A percentile compares a stretch with the other conserved stretches of the same genome.
Conservation (phyloP, 2,888 invertebrate genomes). For the Halocaridina rubra region DNA sequence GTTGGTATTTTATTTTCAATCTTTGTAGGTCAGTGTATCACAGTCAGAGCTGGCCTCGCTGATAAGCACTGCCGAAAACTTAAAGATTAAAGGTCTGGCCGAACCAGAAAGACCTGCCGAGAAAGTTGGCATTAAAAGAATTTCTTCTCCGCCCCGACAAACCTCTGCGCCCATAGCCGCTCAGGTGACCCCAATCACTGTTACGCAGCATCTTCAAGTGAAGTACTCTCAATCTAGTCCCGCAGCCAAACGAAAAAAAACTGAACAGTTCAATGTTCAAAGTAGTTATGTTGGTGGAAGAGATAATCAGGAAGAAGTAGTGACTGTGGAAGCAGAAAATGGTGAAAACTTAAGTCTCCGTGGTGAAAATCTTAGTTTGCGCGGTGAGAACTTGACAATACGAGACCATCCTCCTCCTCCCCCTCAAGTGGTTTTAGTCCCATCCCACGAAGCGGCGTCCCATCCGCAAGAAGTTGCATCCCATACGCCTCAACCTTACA, state of each 20-base stretch:
- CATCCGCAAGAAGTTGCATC: conserved; percentile 44
- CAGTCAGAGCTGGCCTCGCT: conserved; percentile 62
- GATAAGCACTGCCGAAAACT: conserved; percentile 62
- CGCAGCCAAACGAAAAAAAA: conserved; percentile 61
- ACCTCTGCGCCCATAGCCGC: conserved; percentile 32
- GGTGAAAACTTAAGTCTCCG: conserved; percentile 47
- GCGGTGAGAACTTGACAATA: conserved; percentile 42
- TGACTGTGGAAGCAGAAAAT: conserved; percentile 30
- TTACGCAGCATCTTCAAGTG: conserved; percentile 50
- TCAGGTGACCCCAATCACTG: conserved; percentile 23
- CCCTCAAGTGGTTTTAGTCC: conserved; percentile 60
- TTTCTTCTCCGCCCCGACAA: conserved; percentile 55
- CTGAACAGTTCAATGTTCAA: conserved; percentile 49
- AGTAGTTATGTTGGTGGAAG: conserved; percentile 51
- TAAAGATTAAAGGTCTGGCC: conserved; percentile 63
- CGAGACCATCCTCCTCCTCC: conserved; percentile 43
- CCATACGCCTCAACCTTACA: conserved; percentile 47
- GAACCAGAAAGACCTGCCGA: conserved; percentile 62
- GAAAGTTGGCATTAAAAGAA: conserved; percentile 59
- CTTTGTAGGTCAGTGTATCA: conserved; percentile 61
- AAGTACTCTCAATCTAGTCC: conserved; percentile 62
- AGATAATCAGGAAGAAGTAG: conserved; percentile 50
- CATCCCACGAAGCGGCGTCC: conserved; percentile 46
- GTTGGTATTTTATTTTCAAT: too few species aligned
- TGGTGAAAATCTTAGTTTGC: conserved; percentile 41